These are phyloP conservation scores for Indicator maculatus DNA, from an alignment of 2,113 vertebrate genomes.

Conservation along the genomic window DNA sequence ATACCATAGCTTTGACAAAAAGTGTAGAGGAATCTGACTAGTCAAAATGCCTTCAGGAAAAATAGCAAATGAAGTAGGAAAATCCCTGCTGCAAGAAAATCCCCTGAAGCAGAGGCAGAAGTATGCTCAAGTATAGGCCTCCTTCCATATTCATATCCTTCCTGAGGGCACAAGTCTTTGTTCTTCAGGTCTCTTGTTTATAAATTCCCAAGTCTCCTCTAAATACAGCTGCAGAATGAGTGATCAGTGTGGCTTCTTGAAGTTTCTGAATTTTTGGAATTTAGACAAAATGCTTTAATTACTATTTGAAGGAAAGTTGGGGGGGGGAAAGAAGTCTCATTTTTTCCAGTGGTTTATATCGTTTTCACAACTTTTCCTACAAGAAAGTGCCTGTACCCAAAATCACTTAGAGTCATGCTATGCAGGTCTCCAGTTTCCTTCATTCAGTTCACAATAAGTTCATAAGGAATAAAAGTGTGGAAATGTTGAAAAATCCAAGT, in stretches of 20 bases:
- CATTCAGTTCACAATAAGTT: not conserved
- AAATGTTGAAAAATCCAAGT: not conserved
- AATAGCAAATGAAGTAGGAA: conserved; percentile 31
- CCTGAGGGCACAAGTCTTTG: conserved; percentile 12
- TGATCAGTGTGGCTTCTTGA: not conserved
- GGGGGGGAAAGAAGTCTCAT: rapidly evolving
- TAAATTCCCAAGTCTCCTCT: not conserved
- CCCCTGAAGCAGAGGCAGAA: not conserved
- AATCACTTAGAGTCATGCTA: not conserved
- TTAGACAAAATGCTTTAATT: not conserved
- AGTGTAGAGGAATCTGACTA: not conserved
- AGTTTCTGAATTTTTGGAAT: not conserved
- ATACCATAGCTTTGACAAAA: conserved; percentile 20
- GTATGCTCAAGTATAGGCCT: not conserved
- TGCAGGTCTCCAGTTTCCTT: not conserved
- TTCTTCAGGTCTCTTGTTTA: not conserved
- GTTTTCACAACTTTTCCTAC: not conserved
- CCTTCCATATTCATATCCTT: conserved; percentile 42
- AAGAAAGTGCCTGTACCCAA: not conserved
- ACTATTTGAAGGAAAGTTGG: not conserved
- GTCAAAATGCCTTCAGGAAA: conserved; percentile 14
- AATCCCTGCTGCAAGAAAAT: conserved; percentile 45
- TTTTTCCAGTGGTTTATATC: not conserved
- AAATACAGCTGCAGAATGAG: not conserved
- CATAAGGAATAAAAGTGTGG: not conserved